Evolutionary conservation across 2,113 vertebrate genomes (phyloP).

Genomic region (Eulacestoma nigropectus): DNA sequence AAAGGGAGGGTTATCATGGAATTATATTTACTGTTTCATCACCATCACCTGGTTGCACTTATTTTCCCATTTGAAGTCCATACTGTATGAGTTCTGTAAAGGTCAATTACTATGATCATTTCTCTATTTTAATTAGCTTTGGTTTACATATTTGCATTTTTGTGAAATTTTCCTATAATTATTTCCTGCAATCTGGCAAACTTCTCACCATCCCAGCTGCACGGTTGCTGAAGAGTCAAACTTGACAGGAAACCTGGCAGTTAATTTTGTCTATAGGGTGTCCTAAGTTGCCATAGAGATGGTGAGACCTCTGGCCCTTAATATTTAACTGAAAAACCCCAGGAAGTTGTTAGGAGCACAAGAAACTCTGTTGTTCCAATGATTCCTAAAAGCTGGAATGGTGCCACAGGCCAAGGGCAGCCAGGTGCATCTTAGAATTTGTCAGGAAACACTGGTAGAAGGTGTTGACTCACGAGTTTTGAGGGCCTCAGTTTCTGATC

Average conservation of each 20-base stretch:
- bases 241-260: not conserved
- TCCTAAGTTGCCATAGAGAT: not conserved
- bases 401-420: not conserved
- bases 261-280: not conserved
- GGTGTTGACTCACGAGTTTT: not conserved
- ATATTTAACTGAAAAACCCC: not conserved
- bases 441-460: not conserved
- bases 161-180: not conserved
- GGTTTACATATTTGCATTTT: not conserved
- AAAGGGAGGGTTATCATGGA: not conserved
- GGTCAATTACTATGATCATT: not conserved
- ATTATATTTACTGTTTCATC: not conserved
- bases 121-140: not conserved
- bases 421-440: not conserved
- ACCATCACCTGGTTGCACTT: not conserved
- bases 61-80: not conserved
- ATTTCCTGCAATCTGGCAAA: slow-evolving; percentile 25
- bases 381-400: not conserved
- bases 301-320: not conserved
- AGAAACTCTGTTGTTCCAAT: not conserved
- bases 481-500: not conserved
- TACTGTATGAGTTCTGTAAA: not conserved
- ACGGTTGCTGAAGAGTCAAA: not conserved
- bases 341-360: not conserved
- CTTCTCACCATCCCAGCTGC: not conserved